These are phyloP conservation scores for Anoplolepis gracilipes DNA, from an alignment of 1,140 invertebrate species.

Conservation along the genomic window DNA sequence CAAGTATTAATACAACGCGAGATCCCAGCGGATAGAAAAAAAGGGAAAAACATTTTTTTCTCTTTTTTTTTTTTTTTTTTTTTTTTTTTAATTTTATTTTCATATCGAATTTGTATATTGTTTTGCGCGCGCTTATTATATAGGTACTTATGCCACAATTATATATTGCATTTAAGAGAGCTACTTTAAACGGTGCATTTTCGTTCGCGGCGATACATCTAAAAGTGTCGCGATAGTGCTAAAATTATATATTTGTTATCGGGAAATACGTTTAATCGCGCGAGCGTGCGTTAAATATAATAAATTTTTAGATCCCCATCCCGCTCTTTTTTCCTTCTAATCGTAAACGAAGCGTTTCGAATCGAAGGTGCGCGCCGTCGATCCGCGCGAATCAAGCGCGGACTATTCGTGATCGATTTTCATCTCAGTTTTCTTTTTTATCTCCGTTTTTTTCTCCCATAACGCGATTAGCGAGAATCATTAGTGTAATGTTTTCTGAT, in stretches of 20 bases:
- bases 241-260: constrained; percentile 54
- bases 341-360: constrained; percentile 19
- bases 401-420: constrained; percentile 38
- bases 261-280: constrained; percentile 19
- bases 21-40: constrained; percentile 41
- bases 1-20: constrained; percentile 50
- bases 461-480: constrained; percentile 63
- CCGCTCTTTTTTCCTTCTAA: neutral
- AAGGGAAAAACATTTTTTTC: constrained; percentile 21
- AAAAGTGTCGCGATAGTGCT: neutral
- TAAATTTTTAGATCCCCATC: neutral
- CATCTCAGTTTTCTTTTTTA: constrained; percentile 7
- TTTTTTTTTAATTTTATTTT: neutral
- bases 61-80: constrained; percentile 34
- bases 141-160: constrained; percentile 65
- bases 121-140: constrained; percentile 45
- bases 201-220: constrained; percentile 35
- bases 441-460: constrained; percentile 28
- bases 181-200: constrained; percentile 60
- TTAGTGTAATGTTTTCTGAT: constrained; percentile 78
- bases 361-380: constrained; percentile 24
- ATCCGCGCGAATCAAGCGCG: constrained; percentile 39
- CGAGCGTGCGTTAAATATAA: neutral
- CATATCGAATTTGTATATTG: constrained; percentile 61
- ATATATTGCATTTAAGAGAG: constrained; percentile 69